Conservation (phyloP, 2,888 invertebrate genomes). For the Platycnemis pennipes region DNA sequence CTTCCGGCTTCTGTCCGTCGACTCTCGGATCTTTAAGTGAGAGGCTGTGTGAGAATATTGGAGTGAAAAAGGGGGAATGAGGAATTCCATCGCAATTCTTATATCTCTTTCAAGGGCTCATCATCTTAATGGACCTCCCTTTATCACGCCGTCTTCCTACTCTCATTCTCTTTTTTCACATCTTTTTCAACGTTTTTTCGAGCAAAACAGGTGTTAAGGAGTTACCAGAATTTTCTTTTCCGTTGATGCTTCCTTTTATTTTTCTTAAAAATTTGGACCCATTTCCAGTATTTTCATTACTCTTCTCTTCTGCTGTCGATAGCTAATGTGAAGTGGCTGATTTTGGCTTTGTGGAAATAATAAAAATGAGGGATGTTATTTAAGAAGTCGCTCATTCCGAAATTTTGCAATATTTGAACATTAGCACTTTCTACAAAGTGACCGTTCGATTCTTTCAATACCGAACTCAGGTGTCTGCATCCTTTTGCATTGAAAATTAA, state of each 20-base stretch:
- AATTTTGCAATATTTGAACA: not conserved
- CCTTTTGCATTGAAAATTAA: no score
- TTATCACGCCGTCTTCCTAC: not conserved
- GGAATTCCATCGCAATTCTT: conserved; percentile 47
- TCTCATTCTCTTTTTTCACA: not conserved
- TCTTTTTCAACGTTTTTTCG: not conserved
- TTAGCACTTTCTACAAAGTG: no score
- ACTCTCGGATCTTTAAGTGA: not conserved
- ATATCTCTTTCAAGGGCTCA: conserved; percentile 58
- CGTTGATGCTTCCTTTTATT: not conserved
- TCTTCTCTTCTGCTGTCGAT: not conserved
- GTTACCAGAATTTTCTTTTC: not conserved
- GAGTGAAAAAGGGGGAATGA: not conserved
- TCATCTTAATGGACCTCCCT: conserved; percentile 56
- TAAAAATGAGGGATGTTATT: not conserved
- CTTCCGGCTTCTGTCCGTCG: not conserved
- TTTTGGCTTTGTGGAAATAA: conserved; percentile 45
- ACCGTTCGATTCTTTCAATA: no score
- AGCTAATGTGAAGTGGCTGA: conserved; percentile 36
- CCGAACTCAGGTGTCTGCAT: no score
- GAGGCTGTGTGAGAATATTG: not conserved
- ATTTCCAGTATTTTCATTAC: not conserved
- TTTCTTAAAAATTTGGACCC: not conserved
- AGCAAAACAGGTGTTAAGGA: not conserved
- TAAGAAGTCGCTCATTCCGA: conserved; percentile 12